Evolutionary conservation across 2,888 invertebrate genomes (phyloP), one percentile per base, ranked within the genome.

Genomic region (Seira musarum): DNA sequence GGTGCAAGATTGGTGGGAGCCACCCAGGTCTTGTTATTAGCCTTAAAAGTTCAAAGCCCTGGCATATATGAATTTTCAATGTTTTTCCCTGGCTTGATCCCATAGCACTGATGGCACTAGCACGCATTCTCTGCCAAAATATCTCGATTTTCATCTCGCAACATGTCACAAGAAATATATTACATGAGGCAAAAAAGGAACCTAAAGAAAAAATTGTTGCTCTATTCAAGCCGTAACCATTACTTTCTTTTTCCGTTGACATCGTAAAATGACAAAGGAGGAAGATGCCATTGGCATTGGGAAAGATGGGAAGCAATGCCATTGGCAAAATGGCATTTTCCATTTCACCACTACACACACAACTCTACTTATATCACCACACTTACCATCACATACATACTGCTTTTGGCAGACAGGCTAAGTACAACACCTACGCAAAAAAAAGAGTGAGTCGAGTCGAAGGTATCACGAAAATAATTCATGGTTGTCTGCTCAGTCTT

Each of bases 241-340:
- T 40, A 40, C 40, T 40, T 40, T 40, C 40, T 40, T 40, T 40
- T 40, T 40, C 40, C 40, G 40, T 40, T 40, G 40, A 40, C 40
- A 40, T 40, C 40, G 13, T 40, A 40, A 40, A 40, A 40, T 40
- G 40, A 40, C 40, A 53, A 17, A 46, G 10, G 25, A 70, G n/a
- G 25, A 64, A 60, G 25, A 71, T 71, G 53, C 61, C 49, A 63
- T 64, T 72, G 72, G 72, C 72, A 72, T 72, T 72, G 72, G 72
- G 63, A 72, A 40, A 40, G 40, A 40, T 40, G 40, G 40, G 40
- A 40, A 40, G 40, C 40, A 40, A 40, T 40, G 40, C 40, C 40
- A 40, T 40, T 40, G 40, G 40, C 40, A 40, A 40, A 40, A 40
- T 40, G 40, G 40, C 40, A 40, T 40, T 40, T 40, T 40, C 40